phyloP scores from a whole-genome alignment of 1,140 invertebrate species.

The Drosophila santomea region DNA sequence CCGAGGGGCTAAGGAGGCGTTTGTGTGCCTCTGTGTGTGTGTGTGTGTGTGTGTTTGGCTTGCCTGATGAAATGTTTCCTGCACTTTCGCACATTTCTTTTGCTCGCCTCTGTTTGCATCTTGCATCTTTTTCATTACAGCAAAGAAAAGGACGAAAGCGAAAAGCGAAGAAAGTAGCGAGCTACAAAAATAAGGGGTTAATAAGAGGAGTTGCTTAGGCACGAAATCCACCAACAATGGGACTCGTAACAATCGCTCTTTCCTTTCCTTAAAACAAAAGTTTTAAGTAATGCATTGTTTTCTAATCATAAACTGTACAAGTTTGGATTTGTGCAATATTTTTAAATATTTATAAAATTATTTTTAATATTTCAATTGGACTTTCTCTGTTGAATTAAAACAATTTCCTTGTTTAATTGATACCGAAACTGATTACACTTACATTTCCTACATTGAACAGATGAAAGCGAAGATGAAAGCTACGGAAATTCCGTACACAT shows the following conservation, averaged over 20 bases:
- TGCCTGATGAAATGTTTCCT: slow-evolving; percentile 78
- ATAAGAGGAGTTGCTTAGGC: slow-evolving; percentile 5
- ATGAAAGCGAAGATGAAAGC: neutral
- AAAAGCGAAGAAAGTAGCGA: slow-evolving; percentile 2
- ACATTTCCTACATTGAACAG: slow-evolving; percentile 34
- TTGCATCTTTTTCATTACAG: slow-evolving; percentile 58
- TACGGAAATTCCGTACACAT: slow-evolving; percentile 37
- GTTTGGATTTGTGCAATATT: neutral
- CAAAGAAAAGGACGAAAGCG: slow-evolving; percentile 11
- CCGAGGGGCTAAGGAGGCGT: neutral
- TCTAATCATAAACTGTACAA: neutral
- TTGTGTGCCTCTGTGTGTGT: too few relatives aligned
- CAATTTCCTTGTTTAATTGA: neutral
- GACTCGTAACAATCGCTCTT: slow-evolving; percentile 3
- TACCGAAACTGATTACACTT: neutral
- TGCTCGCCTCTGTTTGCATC: slow-evolving; percentile 50
- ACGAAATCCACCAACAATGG: slow-evolving; percentile 19
- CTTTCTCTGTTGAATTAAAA: too few relatives aligned
- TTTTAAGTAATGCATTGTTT: neutral
- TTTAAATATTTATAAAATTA: too few relatives aligned
- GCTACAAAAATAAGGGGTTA: neutral
- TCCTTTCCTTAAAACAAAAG: neutral
- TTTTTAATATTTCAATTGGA: too few relatives aligned
- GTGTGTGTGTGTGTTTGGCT: slow-evolving; percentile 20
- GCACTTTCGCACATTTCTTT: slow-evolving; percentile 68